Percentiles rank a stretch among this genome's conserved stretches.
Conservation (phyloP, 2,797 vertebrate species). For the Okamejei kenojei region DNA sequence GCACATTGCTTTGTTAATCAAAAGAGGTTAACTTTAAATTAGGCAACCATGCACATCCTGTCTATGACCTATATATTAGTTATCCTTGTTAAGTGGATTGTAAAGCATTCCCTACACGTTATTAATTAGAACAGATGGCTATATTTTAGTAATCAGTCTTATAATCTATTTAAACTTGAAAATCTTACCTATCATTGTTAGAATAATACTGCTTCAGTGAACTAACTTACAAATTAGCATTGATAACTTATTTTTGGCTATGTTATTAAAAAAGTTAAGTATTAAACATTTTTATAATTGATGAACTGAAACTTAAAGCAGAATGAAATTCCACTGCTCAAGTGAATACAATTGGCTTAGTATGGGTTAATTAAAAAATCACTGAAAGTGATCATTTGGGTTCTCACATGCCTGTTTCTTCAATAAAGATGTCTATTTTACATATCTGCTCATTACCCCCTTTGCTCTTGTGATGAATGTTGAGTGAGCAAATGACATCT, state of each 20-base stretch:
- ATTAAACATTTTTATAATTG: not conserved
- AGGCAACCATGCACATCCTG: not conserved
- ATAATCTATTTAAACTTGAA: not conserved
- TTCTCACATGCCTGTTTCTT: not conserved
- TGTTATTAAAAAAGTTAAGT: too few species aligned
- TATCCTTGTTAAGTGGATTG: not conserved
- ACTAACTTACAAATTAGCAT: not conserved
- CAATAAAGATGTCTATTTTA: constrained; percentile 18
- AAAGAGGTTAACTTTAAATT: not conserved
- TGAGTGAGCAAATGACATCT: not conserved
- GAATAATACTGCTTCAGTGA: not conserved
- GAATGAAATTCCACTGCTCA: not conserved
- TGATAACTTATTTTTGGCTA: too few species aligned
- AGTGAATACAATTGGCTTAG: not conserved
- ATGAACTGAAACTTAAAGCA: not conserved
- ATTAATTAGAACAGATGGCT: not conserved
- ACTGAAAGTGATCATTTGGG: not conserved
- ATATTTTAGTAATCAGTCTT: not conserved
- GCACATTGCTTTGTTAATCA: not conserved
- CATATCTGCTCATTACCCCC: not conserved
- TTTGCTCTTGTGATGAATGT: constrained; percentile 7
- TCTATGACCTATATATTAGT: not conserved
- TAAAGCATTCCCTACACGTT: not conserved
- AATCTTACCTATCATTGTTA: not conserved
- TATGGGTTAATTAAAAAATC: not conserved